Conservation (phyloP, 2,113 vertebrate genomes). For the Perca flavescens region DNA sequence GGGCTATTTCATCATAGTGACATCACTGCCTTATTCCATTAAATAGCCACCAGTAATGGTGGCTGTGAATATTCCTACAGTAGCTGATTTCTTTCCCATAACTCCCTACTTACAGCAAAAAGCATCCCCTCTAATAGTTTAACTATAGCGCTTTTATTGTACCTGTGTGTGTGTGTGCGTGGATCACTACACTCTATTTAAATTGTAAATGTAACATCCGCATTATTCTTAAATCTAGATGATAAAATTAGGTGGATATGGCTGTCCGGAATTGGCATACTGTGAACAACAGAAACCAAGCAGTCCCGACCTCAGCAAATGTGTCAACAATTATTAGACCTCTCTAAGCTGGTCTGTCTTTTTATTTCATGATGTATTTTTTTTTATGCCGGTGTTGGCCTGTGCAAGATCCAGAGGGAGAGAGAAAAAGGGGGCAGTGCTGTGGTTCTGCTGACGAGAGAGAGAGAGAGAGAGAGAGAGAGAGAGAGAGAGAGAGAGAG, state of each 20-base stretch:
- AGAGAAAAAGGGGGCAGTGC: constrained; percentile 59
- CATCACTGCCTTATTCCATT: neutral
- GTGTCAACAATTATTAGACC: constrained; percentile 47
- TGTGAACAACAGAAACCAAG: neutral
- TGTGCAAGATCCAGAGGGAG: constrained; percentile 40
- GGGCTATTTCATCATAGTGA: neutral
- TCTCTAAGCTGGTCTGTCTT: constrained; percentile 30
- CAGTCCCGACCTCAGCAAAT: constrained; percentile 31
- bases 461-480: constrained; percentile 51
- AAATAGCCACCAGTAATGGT: neutral
- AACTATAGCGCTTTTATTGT: neutral
- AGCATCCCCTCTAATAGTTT: neutral
- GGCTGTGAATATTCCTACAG: neutral
- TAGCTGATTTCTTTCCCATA: neutral
- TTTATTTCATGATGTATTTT: constrained; percentile 21
- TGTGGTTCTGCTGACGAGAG: constrained; percentile 71
- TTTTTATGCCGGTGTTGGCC: constrained; percentile 9
- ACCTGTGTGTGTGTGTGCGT: too few species aligned
- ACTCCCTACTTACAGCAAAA: neutral
- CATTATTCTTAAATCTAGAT: neutral
- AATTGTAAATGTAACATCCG: neutral
- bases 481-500: constrained; percentile 64
- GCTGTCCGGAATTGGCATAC: neutral
- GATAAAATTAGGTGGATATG: neutral
- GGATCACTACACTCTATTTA: neutral